These are phyloP conservation scores for Brachypterus glaber DNA, from an alignment of 2,888 invertebrate genomes.

Conservation along the genomic window DNA sequence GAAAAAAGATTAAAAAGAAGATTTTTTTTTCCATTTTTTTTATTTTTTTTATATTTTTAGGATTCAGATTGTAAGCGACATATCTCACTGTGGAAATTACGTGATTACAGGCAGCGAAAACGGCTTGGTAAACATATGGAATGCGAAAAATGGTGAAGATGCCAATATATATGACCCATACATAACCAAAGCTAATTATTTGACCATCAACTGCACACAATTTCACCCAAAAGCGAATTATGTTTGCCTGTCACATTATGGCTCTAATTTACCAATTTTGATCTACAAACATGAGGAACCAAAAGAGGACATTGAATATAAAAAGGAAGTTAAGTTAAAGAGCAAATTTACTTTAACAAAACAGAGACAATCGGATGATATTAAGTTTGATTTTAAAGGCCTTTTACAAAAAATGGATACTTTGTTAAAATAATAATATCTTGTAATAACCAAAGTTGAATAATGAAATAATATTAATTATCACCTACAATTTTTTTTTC, in stretches of 20 bases:
- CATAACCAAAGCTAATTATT: constrained; percentile 51
- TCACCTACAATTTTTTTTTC: too few species aligned
- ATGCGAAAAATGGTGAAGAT: constrained; percentile 53
- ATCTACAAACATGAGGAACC: constrained; percentile 29
- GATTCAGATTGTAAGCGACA: constrained; percentile 45
- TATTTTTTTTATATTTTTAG: constrained; percentile 31
- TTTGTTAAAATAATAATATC: constrained; percentile 6
- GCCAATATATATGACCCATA: too few species aligned
- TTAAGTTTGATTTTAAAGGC: constrained; percentile 12
- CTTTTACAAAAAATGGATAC: constrained; percentile 15
- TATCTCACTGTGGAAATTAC: constrained; percentile 54
- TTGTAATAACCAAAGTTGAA: too few species aligned
- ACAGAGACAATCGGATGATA: too few species aligned
- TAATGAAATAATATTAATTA: too few species aligned
- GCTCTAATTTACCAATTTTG: constrained; percentile 34
- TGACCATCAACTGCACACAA: too few species aligned
- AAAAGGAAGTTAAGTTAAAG: too few species aligned
- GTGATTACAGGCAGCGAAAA: constrained; percentile 55
- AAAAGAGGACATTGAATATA: too few species aligned
- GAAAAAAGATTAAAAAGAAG: too few species aligned
- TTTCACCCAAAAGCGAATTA: not conserved
- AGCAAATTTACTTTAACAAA: too few species aligned
- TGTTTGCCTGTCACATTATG: constrained; percentile 37
- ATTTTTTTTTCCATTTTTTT: too few species aligned
- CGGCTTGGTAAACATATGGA: constrained; percentile 52